A percentile compares a stretch with the other conserved stretches of the same genome.
These are phyloP conservation scores for Pocota personata DNA, from an alignment of 2,888 invertebrate species.

Conservation along the genomic window DNA sequence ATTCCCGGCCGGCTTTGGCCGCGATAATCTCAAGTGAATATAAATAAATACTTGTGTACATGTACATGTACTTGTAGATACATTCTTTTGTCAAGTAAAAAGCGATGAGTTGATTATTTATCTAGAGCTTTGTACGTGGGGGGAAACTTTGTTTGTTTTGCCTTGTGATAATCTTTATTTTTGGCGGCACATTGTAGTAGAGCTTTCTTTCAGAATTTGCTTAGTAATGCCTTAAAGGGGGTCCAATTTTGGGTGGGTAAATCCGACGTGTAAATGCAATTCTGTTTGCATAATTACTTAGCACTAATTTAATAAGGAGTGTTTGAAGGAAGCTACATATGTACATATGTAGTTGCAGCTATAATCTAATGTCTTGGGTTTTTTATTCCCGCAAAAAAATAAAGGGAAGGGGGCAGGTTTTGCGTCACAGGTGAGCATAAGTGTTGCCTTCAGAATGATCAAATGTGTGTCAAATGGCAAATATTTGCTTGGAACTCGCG, in stretches of 20 bases:
- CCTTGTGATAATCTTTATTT: conserved; percentile 33
- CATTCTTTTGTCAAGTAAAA: neutral
- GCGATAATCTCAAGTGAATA: conserved; percentile 6
- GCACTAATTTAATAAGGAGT: neutral
- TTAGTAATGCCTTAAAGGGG: no score
- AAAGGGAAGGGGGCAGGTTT: neutral
- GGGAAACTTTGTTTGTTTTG: neutral
- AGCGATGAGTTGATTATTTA: conserved; percentile 17
- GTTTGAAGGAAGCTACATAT: neutral
- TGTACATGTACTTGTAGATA: neutral
- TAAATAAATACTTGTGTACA: neutral
- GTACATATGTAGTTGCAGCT: neutral
- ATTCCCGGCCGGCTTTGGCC: conserved; percentile 28
- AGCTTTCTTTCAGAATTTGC: neutral
- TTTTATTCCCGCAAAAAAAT: neutral
- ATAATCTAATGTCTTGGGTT: neutral
- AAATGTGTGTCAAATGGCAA: conserved; percentile 23
- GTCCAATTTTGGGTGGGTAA: conserved; percentile 3
- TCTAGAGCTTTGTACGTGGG: neutral
- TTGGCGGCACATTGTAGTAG: neutral
- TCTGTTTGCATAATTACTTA: conserved; percentile 12
- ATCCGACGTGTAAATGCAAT: conserved; percentile 7
- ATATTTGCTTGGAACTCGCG: neutral
- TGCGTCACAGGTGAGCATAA: neutral
- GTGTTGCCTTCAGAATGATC: neutral